Base-by-base conservation (phyloP, 2,797 vertebrate genomes). In the Myotis daubentonii region DNA sequence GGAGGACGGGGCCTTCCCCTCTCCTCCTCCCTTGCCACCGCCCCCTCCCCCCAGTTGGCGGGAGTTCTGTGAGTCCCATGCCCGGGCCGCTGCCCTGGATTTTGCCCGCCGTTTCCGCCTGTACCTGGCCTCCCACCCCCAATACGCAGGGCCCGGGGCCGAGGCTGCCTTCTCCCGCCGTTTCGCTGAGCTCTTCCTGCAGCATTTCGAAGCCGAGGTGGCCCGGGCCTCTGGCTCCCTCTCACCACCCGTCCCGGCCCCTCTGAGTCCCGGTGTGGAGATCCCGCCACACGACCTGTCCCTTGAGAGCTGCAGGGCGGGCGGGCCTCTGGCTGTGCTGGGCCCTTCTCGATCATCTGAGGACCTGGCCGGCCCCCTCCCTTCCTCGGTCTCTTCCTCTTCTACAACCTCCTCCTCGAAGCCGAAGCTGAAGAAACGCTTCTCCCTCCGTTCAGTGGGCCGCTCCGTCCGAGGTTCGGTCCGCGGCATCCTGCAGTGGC, bases 11-110 rank as follows among this genome's bases (percentile, higher is more conserved):
- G 96, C 96, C 55, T 96, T 89, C 93, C 95, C 89, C 79, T 97
- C 96, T 28, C 96, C 97, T 13, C 94, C 95, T 60, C 95, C 90
- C 0, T 17, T 96, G 49, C 90, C 97, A 8, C 95, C 99, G 3
- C 99, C 99, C 0, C 99, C 99, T 4, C 99, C 99, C 47, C 98
- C 99, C 11, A 99, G 99, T 97, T 99, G 99, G 99, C 99, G 99
- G 84, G 99, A 99, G 97, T 99, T 99, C 98, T 99, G 99, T 55
- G 99, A 99, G 98, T 99, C 99, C 36, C 99, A 99, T 0, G 99
- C 99, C 28, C 98, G 99, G 0, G 98, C 99, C 0, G 99, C 99
- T 0, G 99, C 99, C 2, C 98, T 99, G 0, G 99, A 99, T 97
- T 99, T 99, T 71, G 99, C 99, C 7, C 98, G 98, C 2, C 99